These are phyloP conservation scores for Laspeyria flexula DNA, from an alignment of 2,888 invertebrate species.

Conservation along the genomic window DNA sequence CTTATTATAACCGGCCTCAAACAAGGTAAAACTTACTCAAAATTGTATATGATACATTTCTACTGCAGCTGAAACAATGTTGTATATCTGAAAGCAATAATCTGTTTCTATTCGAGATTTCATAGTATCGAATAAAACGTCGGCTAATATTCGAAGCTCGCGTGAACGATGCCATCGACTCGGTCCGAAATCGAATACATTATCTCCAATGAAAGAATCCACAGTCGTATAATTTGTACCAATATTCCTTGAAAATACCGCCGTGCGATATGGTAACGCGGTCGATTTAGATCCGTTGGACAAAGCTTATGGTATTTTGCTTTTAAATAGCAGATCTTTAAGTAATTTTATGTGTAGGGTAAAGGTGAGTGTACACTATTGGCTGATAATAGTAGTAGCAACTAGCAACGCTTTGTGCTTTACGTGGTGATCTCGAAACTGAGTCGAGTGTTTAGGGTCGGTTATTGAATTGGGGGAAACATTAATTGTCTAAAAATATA, in stretches of 20 bases:
- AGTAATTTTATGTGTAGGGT: conserved; percentile 14
- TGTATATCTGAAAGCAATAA: neutral
- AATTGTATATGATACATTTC: no score
- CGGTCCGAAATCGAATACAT: conserved; percentile 74
- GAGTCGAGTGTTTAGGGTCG: no score
- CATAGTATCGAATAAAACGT: conserved; percentile 52
- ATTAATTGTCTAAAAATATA: no score
- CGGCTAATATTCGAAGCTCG: conserved; percentile 69
- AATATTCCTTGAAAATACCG: conserved; percentile 52
- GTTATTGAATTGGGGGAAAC: no score
- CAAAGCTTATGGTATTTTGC: conserved; percentile 30
- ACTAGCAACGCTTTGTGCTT: no score
- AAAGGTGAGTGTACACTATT: neutral
- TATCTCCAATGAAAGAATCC: conserved; percentile 71
- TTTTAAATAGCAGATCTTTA: conserved; percentile 16
- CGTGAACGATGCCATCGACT: conserved; percentile 82
- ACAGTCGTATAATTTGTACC: conserved; percentile 76
- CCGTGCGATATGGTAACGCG: conserved; percentile 42
- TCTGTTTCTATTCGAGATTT: conserved; percentile 38
- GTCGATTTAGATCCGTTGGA: conserved; percentile 39
- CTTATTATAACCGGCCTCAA: no score
- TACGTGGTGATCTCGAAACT: no score
- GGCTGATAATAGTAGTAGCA: no score
- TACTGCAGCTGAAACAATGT: no score
- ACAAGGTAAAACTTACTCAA: no score